Base-by-base conservation (phyloP, 2,797 vertebrate species). In the Sebastes alutus region DNA sequence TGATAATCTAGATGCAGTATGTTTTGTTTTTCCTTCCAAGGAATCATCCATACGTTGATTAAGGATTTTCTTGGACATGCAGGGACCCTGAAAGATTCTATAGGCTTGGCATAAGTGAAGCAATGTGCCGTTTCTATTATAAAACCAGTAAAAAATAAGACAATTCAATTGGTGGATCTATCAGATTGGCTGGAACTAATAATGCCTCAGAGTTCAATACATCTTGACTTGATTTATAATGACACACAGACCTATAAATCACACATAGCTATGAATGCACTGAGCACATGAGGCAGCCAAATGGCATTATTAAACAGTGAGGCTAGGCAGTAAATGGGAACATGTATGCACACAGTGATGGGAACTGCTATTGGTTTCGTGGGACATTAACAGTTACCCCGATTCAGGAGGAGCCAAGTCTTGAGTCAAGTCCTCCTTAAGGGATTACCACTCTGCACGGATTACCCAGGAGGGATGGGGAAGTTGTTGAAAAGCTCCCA, bases 321-420 rank as follows among this genome's bases (percentile, higher is more conserved):
- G 16, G 11, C n/a, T 9, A 16, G 18, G 16, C 33, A 72, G 18
- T 38, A 27, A 78, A 69, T 75, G 61, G 73, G 42, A 62, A 80
- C 30, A 68, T 42, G 30, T 25, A 13, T 56, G 54, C 27, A 49
- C 42, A 72, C 14, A 38, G 9, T 13, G 59, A 75, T 16, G 59
- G 20, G 8, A 52, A 16, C 65, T 67, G 25, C 59, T 55, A 73
- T 20, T 72, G 65, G 78, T 59, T 69, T 42, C 58, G 16, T 29
- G 32, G 16, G 56, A 52, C 55, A 61, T 56, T 22, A 63, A 49
- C 27, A 72, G 35, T 49, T 69, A 55, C 8, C 13, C 16, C 16
- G 46, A 55, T 61, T 75, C 52, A 72, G 71, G 32, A 81, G 77
- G 11, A 67, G 60, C 61, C 33, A 58, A 58, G 42, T 60, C 32